Evolutionary conservation across 2,797 vertebrate genomes (phyloP).

Genomic region (Lithobates sylvaticus): DNA sequence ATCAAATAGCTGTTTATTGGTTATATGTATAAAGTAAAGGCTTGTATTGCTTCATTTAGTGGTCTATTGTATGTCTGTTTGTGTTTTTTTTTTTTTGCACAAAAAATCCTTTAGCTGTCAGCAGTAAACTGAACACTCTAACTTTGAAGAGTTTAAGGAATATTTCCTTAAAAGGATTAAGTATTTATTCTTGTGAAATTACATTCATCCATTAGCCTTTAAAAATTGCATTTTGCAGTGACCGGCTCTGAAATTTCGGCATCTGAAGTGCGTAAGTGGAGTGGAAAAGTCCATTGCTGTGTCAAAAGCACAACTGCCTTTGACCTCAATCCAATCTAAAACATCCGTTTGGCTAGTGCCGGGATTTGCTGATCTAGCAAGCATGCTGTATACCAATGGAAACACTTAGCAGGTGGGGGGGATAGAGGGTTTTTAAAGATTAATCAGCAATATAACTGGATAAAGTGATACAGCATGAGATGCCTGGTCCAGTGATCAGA

Average conservation of each 20-base stretch:
- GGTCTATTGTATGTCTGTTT: too few relatives aligned
- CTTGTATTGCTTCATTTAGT: too few relatives aligned
- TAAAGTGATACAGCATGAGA: too few relatives aligned
- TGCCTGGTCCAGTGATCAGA: too few relatives aligned
- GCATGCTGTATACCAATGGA: neutral
- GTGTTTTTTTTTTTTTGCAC: too few relatives aligned
- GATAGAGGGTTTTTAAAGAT: neutral
- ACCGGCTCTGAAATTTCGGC: neutral
- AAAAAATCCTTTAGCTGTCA: too few relatives aligned
- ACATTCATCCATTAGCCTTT: constrained; percentile 23
- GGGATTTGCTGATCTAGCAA: neutral
- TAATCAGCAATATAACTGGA: neutral
- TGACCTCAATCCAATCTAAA: constrained; percentile 36
- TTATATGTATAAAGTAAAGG: too few relatives aligned
- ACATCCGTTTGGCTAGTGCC: constrained; percentile 1
- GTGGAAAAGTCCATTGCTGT: neutral
- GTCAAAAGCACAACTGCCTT: neutral
- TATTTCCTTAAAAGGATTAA: constrained; percentile 3
- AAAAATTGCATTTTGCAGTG: neutral
- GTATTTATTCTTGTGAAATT: neutral
- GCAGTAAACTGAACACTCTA: neutral
- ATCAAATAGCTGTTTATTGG: neutral
- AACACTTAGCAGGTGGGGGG: constrained; percentile 5
- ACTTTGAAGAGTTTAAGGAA: constrained; percentile 16
- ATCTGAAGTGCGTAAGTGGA: neutral